These are phyloP conservation scores for Saguinus imperator DNA, from an alignment of 2,113 vertebrate species.

Conservation along the genomic window DNA sequence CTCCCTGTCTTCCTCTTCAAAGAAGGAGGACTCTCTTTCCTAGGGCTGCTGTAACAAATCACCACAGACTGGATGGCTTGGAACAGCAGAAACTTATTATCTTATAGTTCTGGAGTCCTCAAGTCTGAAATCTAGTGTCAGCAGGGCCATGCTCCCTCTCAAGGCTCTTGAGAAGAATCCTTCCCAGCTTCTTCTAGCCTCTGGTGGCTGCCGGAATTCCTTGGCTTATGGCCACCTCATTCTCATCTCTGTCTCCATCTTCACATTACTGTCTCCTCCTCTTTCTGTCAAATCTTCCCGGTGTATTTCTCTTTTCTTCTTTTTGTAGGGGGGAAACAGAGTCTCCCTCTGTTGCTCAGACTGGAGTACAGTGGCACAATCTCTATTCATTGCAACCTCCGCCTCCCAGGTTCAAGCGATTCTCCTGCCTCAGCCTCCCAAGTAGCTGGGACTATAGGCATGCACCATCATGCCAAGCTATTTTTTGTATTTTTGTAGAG, in stretches of 20 bases:
- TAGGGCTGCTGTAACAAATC: neutral
- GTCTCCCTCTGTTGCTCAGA: too few relatives aligned
- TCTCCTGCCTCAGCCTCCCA: too few relatives aligned
- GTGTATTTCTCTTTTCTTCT: neutral
- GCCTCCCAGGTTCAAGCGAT: too few relatives aligned
- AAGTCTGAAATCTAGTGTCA: neutral
- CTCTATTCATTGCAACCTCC: too few relatives aligned
- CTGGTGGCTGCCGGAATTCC: neutral
- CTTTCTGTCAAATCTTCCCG: neutral
- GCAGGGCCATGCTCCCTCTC: neutral
- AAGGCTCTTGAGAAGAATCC: rapidly evolving
- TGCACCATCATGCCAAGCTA: too few relatives aligned
- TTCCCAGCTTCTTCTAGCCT: neutral
- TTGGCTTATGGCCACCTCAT: neutral
- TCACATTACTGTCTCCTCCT: neutral
- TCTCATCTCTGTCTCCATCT: neutral
- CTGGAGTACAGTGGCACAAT: too few relatives aligned
- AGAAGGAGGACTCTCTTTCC: neutral
- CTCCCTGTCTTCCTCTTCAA: neutral
- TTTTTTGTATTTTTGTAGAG: too few relatives aligned
- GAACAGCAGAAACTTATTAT: neutral
- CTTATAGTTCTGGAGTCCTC: neutral
- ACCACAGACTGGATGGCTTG: neutral
- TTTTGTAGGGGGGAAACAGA: too few relatives aligned
- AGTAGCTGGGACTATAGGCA: too few relatives aligned